A percentile compares a stretch with the other conserved stretches of the same genome.
phyloP scores from a whole-genome alignment of 2,113 vertebrate species.

The Arvicanthis niloticus region DNA sequence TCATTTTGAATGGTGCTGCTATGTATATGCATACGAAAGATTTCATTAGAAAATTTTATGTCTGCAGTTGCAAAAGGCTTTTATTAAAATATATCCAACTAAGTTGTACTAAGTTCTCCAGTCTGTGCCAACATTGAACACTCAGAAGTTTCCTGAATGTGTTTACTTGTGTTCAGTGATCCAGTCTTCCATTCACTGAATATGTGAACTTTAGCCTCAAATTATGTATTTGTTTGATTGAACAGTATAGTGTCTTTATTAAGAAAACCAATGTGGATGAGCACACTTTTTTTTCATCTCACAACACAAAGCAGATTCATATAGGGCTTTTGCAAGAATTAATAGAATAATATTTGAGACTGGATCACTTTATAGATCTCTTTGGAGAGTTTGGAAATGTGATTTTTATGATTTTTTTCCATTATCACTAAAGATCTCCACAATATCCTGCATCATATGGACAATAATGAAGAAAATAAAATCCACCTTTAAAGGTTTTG shows the following conservation, averaged over 20 bases:
- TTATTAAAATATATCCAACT: background rate
- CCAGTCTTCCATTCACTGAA: background rate
- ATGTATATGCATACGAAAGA: background rate
- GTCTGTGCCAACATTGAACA: background rate
- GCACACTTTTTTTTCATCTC: background rate
- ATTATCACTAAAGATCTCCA: background rate
- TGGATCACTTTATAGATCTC: background rate
- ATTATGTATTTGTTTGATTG: background rate
- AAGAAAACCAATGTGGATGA: background rate
- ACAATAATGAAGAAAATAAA: background rate
- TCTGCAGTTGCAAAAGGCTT: background rate
- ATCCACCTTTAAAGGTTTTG: background rate
- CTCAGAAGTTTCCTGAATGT: background rate
- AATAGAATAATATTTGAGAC: background rate
- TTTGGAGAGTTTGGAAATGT: background rate
- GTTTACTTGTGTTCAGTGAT: background rate
- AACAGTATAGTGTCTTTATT: background rate
- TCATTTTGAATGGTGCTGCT: background rate
- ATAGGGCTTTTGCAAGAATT: background rate
- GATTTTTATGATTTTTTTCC: background rate
- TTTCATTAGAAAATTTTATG: background rate
- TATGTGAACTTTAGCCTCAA: background rate
- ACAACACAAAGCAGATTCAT: background rate
- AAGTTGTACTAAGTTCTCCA: background rate
- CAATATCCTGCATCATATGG: background rate